phyloP scores from a whole-genome alignment of 2,113 vertebrate species.

The Laticauda colubrina region DNA sequence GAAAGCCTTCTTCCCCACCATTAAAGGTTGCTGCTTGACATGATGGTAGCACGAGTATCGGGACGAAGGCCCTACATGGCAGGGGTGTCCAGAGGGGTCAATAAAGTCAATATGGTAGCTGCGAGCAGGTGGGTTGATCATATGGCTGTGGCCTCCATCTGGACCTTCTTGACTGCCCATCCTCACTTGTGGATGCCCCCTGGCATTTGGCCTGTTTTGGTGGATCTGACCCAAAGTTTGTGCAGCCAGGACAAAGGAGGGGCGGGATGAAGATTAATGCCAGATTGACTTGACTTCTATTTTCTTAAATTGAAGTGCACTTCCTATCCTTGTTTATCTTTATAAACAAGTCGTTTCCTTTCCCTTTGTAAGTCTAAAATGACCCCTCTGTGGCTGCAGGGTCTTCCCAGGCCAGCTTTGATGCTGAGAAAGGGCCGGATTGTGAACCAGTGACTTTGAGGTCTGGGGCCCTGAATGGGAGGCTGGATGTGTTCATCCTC shows the following conservation, averaged over 20 bases:
- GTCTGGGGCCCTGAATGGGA: neutral
- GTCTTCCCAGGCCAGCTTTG: neutral
- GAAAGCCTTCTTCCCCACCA: neutral
- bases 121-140: neutral
- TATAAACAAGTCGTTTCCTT: neutral
- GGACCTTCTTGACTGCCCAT: neutral
- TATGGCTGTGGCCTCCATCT: neutral
- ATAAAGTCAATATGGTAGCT: neutral
- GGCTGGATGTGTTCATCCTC: neutral
- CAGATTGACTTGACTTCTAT: neutral
- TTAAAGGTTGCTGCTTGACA: neutral
- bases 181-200: neutral
- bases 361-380: neutral
- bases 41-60: neutral
- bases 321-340: neutral
- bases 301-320: neutral
- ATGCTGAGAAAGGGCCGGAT: neutral
- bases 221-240: neutral
- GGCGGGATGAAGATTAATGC: neutral
- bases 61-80: neutral
- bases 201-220: neutral
- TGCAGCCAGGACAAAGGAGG: neutral
- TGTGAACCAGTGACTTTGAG: neutral
- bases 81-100: neutral
- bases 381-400: neutral